phyloP scores from a whole-genome alignment of 1,140 invertebrate species.

The Zaprionus lachaisei region DNA sequence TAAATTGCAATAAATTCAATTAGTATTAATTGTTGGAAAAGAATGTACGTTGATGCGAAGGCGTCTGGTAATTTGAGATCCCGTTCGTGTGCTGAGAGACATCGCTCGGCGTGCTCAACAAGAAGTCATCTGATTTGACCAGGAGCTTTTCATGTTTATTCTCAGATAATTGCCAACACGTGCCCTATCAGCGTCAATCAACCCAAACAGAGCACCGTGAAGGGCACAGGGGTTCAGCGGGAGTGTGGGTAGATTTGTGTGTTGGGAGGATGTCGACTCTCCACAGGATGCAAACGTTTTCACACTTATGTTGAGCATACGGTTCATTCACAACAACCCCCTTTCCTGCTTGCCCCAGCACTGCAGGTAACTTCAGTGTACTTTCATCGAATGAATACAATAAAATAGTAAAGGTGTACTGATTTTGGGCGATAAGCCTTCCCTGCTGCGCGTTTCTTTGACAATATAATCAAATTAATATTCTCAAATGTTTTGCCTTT shows the following conservation, averaged over 20 bases:
- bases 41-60: background rate
- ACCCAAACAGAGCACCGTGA: constrained; percentile 51
- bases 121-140: constrained; percentile 66
- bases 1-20: background rate
- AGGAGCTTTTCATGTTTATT: constrained; percentile 73
- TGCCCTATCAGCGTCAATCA: constrained; percentile 82
- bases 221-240: background rate
- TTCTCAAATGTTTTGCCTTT: background rate
- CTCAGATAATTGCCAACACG: constrained; percentile 80
- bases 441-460: background rate
- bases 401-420: background rate
- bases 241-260: background rate
- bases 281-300: background rate
- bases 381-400: too few species aligned
- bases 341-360: background rate
- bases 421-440: background rate
- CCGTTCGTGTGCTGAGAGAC: constrained; percentile 1
- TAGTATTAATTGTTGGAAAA: constrained; percentile 2
- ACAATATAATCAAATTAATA: background rate
- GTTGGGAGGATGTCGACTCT: background rate
- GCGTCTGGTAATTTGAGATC: constrained; percentile 5
- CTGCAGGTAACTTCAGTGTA: background rate
- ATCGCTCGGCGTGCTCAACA: constrained; percentile 41
- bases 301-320: background rate
- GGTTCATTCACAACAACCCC: background rate